Percentiles rank a stretch among this genome's conserved stretches.
Evolutionary conservation across 35 echinoderm and acorn worm species (phyloP).

Genomic region (Strongylocentrotus purpuratus): DNA sequence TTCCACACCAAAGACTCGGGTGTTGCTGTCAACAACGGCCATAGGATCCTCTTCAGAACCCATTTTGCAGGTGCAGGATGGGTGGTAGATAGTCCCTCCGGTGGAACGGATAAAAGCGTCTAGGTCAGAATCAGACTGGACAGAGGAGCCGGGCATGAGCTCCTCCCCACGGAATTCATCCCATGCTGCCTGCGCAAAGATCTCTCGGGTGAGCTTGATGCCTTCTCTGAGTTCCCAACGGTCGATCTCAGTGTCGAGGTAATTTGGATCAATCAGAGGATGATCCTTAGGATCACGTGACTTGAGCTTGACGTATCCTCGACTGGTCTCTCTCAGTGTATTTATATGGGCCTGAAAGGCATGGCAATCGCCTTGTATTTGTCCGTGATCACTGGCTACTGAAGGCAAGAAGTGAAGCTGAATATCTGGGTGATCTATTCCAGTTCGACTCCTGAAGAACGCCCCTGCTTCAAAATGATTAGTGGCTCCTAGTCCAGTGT

Average conservation of each 20-base stretch:
- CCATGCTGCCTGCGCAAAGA: constrained; percentile 83
- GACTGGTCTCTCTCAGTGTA: constrained; percentile 69
- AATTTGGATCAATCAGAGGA: constrained; percentile 88
- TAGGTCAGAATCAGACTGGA: constrained; percentile 70
- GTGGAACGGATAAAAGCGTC: constrained; percentile 77
- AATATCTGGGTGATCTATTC: constrained; percentile 85
- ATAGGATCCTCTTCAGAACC: constrained; percentile 82
- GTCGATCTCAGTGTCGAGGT: constrained; percentile 87
- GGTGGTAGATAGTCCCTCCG: constrained; percentile 85
- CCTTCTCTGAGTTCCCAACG: constrained; percentile 79
- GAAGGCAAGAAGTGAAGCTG: constrained; percentile 96
- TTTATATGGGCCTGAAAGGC: constrained; percentile 89
- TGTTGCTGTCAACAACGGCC: constrained; percentile 84
- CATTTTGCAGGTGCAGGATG: constrained; percentile 94
- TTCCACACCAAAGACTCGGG: constrained; percentile 81
- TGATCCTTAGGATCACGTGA: constrained; percentile 69
- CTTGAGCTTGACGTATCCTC: constrained; percentile 72
- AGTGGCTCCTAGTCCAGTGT: constrained; percentile 84
- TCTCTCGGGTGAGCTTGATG: constrained; percentile 77
- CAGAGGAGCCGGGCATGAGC: constrained; percentile 70
- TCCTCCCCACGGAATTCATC: constrained; percentile 73
- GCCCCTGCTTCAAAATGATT: constrained; percentile 89
- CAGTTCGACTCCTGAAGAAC: constrained; percentile 82
- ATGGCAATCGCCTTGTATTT: constrained; percentile 67
- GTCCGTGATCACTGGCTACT: constrained; percentile 85